Evolutionary conservation across 2,113 vertebrate genomes (phyloP), one percentile per base, ranked within the genome.

Genomic region (Lophochroa leadbeateri): DNA sequence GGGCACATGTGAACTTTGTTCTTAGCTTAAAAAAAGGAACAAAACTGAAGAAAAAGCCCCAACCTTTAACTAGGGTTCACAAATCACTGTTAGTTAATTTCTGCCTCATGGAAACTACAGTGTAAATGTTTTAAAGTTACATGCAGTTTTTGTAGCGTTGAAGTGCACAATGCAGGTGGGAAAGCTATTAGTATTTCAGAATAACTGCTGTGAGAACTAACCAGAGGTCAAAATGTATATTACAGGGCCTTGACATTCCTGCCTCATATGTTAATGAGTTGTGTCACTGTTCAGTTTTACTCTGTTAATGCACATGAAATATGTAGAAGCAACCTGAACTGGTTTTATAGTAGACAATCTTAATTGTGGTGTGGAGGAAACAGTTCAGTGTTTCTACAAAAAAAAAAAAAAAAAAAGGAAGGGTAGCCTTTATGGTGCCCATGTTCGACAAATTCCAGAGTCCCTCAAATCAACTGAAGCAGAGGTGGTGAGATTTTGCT

Each of bases 121-220:
- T n/a, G 46, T 58, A 86, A 94, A 61, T 31, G 10, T 57, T 85
- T 94, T 81, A 84, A 89, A 60, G 39, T 86, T 85, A 29, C 49
- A 83, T 92, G 52, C 52, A 81, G 49, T 10, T 90, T 87, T 90
- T 50, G 2, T 85, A 64, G 69, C 58, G 37, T 47, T 55, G 29
- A 80, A 50, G 44, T 35, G 14, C 7, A 10, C 16, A 44, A 3
- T 29, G 17, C 50, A 79, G 64, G n/a, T 74, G 63, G 55, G 65
- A 81, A 96, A 87, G 74, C 77, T 92, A 35, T 95, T 95, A 61
- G 29, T 47, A 70, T 80, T 88, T 78, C 43, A 37, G 43, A 90
- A n/a, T 64, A 89, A 81, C 64, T 82, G 18, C 65, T 35, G 25
- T 84, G 33, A 90, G 47, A 79, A 76, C 75, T 83, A 58, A 87